Percentiles rank a stretch among this genome's conserved stretches.
Conservation (phyloP, 2,888 invertebrate species). For the Morinoia aosen region DNA sequence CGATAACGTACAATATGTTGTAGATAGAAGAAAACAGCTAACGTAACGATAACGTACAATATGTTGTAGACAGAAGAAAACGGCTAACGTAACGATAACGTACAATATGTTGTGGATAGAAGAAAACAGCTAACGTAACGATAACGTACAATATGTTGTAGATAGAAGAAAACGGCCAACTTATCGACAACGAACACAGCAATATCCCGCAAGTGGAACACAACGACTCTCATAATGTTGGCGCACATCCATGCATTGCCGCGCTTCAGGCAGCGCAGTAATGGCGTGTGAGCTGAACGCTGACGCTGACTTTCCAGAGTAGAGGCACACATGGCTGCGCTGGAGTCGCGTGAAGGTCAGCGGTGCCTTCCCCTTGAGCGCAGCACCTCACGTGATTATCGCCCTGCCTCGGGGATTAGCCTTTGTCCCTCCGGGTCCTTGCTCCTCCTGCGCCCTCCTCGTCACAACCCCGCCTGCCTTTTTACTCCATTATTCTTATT, state of each 20-base stretch:
- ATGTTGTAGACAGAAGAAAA: not conserved
- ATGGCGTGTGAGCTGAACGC: not conserved
- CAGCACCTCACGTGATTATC: not conserved
- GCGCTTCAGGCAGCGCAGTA: not conserved
- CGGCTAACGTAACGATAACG: not conserved
- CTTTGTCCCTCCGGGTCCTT: not conserved
- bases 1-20: not conserved
- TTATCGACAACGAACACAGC: not conserved
- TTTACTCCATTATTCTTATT: not conserved
- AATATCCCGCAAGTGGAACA: not conserved
- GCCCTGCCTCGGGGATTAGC: not conserved
- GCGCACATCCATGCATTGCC: not conserved
- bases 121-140: not conserved
- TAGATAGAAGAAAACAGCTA: not conserved
- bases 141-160: not conserved
- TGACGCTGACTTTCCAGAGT: not conserved
- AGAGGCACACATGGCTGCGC: not conserved
- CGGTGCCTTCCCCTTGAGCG: slow-evolving; percentile 12
- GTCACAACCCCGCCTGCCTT: not conserved
- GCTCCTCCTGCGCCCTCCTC: not conserved
- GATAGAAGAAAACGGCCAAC: not conserved
- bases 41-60: not conserved
- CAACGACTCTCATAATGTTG: not conserved
- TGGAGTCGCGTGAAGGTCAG: slow-evolving; percentile 14
- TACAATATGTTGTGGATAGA: not conserved